Evolutionary conservation across 2,797 vertebrate genomes (phyloP), one percentile per base, ranked within the genome.

Genomic region (Esox lucius): DNA sequence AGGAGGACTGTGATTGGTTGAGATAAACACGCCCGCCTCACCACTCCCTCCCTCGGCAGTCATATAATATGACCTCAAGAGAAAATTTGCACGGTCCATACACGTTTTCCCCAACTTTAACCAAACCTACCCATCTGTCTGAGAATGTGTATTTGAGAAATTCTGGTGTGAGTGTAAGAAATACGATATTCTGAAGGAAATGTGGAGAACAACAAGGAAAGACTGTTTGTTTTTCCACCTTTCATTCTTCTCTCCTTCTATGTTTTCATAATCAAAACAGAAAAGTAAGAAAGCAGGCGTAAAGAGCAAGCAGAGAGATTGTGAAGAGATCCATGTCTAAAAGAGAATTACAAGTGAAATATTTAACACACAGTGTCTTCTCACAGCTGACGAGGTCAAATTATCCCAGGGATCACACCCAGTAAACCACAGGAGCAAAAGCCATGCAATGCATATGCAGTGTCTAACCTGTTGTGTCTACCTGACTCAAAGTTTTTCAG

Each of bases 1-100:
- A 70, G 3, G 59, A 80, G 72, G 12, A 33, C 28, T 87, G 68
- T 85, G 89, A 92, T 93, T 93, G 81, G 91, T 84, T 85, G 85
- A 88, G 71, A 75, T 76, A 74, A 76, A 76, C 88, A 89, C 88
- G 35, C 90, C 90, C 87, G 84, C 81, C 78, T 84, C 68, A 48
- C 33, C 70, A 76, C 24, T 15, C 77, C 76, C 42, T 78, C 66
- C 65, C 71, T 64, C 62, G 0, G 61, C 71, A 81, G 91, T 87
- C 80, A 92, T 77, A 76, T 9, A 84, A 91, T 73, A 81, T 53
- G 8, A 68, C 78, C 78, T 17, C 12, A 1, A 59, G 56, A 59
- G 33, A 42, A 87, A 61, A 19, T 82, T 75, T 72, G 78, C 85
- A 73, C 56, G 56, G 6, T 59, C 56, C 22, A 13, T 42, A 17